Percentiles rank a stretch among this genome's conserved stretches.
These are phyloP conservation scores for Liparis tanakae DNA, from an alignment of 2,797 vertebrate species.

Conservation along the genomic window DNA sequence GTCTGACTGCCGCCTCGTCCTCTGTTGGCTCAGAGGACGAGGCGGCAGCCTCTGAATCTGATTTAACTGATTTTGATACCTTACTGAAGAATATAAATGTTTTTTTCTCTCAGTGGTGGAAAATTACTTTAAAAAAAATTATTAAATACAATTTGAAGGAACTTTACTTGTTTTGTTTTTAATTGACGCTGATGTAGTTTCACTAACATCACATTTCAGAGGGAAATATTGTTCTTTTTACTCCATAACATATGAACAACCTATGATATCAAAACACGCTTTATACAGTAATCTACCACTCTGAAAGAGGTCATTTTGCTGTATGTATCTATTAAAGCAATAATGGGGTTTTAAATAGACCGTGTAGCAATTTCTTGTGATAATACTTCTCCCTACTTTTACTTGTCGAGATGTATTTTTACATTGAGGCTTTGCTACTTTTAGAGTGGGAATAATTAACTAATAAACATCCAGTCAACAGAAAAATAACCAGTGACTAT, in stretches of 20 bases:
- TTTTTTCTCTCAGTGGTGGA: neutral
- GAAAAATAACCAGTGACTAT: neutral
- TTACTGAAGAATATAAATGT: constrained; percentile 19
- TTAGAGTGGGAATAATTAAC: neutral
- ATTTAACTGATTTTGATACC: constrained; percentile 24
- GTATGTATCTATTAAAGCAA: neutral
- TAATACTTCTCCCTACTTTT: neutral
- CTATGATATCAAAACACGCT: neutral
- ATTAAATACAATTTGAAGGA: neutral
- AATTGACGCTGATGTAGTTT: neutral
- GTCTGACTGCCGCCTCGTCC: constrained; percentile 54
- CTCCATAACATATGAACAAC: neutral
- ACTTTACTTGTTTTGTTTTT: neutral
- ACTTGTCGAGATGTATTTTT: neutral
- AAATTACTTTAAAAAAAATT: neutral
- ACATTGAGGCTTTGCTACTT: neutral
- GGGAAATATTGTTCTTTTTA: neutral
- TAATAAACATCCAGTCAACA: neutral
- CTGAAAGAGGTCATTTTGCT: neutral
- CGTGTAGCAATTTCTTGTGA: neutral
- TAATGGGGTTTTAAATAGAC: neutral
- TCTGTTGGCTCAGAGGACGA: constrained; percentile 25
- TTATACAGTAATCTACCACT: neutral
- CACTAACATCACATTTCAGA: neutral
- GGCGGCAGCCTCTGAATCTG: constrained; percentile 45